These are phyloP conservation scores for Zaprionus inermis DNA, from an alignment of 1,140 invertebrate genomes.

Conservation along the genomic window DNA sequence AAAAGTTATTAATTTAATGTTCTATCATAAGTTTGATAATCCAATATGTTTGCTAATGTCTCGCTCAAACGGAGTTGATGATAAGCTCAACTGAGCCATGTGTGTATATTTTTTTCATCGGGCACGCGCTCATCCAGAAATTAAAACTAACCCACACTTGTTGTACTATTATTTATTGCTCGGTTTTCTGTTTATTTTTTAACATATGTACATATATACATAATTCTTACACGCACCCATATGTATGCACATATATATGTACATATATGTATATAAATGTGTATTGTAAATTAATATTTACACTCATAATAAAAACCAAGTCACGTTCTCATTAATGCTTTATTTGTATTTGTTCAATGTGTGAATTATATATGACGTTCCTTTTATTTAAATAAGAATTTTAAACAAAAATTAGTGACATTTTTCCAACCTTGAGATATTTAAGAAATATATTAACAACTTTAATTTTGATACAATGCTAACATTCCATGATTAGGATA, in stretches of 20 bases:
- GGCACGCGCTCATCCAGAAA: slow-evolving; percentile 12
- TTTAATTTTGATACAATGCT: slow-evolving; percentile 20
- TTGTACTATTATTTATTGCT: background rate
- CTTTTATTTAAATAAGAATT: slow-evolving; percentile 68
- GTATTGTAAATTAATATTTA: slow-evolving; percentile 42
- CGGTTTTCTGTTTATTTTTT: background rate
- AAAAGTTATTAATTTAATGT: background rate
- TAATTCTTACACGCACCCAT: background rate
- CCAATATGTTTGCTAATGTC: background rate
- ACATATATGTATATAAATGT: too few relatives aligned
- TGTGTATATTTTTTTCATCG: background rate
- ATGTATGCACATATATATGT: too few relatives aligned
- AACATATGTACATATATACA: background rate
- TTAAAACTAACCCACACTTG: background rate
- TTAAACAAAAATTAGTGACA: slow-evolving; percentile 68
- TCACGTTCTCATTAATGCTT: slow-evolving; percentile 72
- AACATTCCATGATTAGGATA: slow-evolving; percentile 53
- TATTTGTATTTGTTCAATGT: slow-evolving; percentile 45
- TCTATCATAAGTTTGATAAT: background rate
- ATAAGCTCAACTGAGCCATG: slow-evolving; percentile 1
- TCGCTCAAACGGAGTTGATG: background rate
- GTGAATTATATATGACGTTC: slow-evolving; percentile 70
- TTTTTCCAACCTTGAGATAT: slow-evolving; percentile 52
- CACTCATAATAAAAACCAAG: slow-evolving; percentile 65
- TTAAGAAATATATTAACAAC: slow-evolving; percentile 46